Evolutionary conservation across 2,113 vertebrate genomes (phyloP).

Genomic region (Tilapia sparmanii): DNA sequence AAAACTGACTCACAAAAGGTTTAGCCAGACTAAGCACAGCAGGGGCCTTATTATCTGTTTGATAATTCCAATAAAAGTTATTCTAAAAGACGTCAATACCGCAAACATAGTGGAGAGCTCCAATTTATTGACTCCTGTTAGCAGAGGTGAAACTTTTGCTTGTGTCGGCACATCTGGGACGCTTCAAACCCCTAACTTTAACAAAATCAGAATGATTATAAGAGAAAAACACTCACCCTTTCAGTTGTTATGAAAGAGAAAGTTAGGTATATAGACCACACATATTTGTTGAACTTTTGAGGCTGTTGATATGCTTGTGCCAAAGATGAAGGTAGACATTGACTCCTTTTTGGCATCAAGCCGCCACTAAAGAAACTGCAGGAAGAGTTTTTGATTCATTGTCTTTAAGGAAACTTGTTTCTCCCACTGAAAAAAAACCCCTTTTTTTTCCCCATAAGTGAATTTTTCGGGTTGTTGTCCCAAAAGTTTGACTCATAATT

Average conservation of each 20-base stretch:
- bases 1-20: background rate
- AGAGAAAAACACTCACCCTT: background rate
- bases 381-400: background rate
- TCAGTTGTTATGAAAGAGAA: background rate
- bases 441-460: fast-evolving
- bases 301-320: background rate
- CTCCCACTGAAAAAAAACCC: background rate
- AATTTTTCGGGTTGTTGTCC: background rate
- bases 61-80: background rate
- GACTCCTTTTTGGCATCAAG: background rate
- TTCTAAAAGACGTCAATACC: fast-evolving
- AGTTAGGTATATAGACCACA: background rate
- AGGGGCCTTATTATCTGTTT: background rate
- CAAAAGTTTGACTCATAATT: background rate
- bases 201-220: fast-evolving
- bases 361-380: background rate
- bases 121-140: background rate
- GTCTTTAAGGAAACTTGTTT: background rate
- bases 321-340: background rate
- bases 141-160: background rate
- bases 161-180: background rate
- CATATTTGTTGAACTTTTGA: background rate
- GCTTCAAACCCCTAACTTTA: background rate
- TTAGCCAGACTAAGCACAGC: background rate
- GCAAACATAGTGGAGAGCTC: background rate